Percentiles rank a stretch among this genome's conserved stretches.
Evolutionary conservation across 2,888 invertebrate genomes (phyloP).

Genomic region (Gastracanthus pulcherrimus): DNA sequence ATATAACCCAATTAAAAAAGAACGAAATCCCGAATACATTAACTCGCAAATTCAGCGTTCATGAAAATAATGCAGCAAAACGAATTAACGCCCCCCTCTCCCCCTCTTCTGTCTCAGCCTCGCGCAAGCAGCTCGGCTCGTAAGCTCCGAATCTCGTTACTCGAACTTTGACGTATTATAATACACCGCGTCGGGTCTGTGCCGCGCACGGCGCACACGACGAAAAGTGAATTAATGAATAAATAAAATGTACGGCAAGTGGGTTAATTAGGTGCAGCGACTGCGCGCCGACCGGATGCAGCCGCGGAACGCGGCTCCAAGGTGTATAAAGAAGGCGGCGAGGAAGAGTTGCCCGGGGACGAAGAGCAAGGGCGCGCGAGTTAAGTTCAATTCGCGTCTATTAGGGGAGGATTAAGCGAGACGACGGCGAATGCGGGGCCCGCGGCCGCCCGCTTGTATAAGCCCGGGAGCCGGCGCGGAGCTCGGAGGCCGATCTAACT

Average conservation of each 20-base stretch:
- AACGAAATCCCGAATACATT: neutral
- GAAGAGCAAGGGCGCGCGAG: slow-evolving; percentile 13
- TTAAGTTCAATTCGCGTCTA: slow-evolving; percentile 52
- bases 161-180: slow-evolving; percentile 21
- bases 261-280: slow-evolving; percentile 40
- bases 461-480: neutral
- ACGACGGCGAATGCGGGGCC: slow-evolving; percentile 28
- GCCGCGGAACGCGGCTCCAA: neutral
- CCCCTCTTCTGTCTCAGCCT: neutral
- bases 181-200: neutral
- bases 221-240: slow-evolving; percentile 38
- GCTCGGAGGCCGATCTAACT: slow-evolving; percentile 12
- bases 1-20: too few relatives aligned
- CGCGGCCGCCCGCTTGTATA: neutral
- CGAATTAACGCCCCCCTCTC: neutral
- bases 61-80: neutral
- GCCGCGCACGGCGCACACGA: neutral
- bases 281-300: neutral
- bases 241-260: slow-evolving; percentile 41
- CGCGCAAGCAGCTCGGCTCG: neutral
- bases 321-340: neutral
- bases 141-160: neutral
- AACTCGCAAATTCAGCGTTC: neutral
- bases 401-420: slow-evolving; percentile 29
- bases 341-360: neutral